phyloP scores from a whole-genome alignment of 2,888 invertebrate genomes.

The Mimachlamys varia region DNA sequence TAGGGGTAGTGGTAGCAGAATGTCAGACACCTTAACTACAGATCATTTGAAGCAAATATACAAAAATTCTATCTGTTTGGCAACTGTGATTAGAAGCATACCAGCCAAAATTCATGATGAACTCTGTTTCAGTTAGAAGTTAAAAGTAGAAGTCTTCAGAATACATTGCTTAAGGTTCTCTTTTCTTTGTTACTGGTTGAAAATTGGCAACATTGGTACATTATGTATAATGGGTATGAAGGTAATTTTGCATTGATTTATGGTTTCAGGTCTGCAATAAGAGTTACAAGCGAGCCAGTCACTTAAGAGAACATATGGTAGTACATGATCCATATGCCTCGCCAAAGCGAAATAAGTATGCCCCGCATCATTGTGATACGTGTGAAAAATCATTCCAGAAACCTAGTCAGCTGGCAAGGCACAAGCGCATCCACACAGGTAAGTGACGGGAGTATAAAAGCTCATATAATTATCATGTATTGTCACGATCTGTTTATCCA shows the following conservation, averaged over 20 bases:
- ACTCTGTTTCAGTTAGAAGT: no score
- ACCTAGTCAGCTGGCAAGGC: constrained; percentile 88
- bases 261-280: constrained; percentile 71
- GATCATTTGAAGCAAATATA: no score
- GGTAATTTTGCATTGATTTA: neutral
- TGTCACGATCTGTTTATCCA: no score
- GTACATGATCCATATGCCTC: constrained; percentile 53
- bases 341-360: constrained; percentile 59
- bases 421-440: constrained; percentile 79
- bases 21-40: no score
- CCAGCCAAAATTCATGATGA: no score
- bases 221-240: neutral
- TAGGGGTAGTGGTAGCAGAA: no score
- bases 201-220: neutral
- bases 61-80: no score
- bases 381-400: constrained; percentile 89
- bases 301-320: constrained; percentile 77
- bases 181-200: neutral
- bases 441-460: constrained; percentile 3
- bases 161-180: neutral
- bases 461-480: neutral
- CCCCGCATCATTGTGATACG: constrained; percentile 84
- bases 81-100: no score
- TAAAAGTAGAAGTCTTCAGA: neutral
- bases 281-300: constrained; percentile 76